These are phyloP conservation scores for Autographa pulchrina DNA, from an alignment of 2,888 invertebrate genomes.

Conservation along the genomic window DNA sequence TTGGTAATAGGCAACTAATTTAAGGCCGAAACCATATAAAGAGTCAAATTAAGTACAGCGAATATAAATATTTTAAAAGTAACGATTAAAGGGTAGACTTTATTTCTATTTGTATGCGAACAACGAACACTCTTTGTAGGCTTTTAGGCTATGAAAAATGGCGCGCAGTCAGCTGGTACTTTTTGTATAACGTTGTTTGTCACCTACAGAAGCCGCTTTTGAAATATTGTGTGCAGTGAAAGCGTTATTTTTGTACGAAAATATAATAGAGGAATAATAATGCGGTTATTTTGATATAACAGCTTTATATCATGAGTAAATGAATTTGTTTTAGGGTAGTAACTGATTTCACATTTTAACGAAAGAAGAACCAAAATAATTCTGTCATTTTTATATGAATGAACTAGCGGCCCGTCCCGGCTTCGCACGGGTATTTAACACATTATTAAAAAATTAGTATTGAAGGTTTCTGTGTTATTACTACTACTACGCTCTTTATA, in stretches of 20 bases:
- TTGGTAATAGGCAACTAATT: not conserved
- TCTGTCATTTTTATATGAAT: not conserved
- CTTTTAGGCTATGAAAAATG: constrained; percentile 50
- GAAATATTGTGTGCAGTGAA: constrained; percentile 31
- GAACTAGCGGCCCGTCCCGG: too few relatives aligned
- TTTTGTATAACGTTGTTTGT: constrained; percentile 44
- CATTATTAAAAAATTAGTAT: too few relatives aligned
- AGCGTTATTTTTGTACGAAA: constrained; percentile 11
- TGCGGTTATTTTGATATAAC: not conserved
- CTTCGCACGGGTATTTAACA: too few relatives aligned
- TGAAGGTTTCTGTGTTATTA: too few relatives aligned
- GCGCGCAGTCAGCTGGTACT: constrained; percentile 36
- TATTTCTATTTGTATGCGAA: constrained; percentile 18
- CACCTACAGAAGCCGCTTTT: constrained; percentile 30
- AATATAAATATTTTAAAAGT: not conserved
- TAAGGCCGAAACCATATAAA: not conserved
- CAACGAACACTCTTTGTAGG: constrained; percentile 34
- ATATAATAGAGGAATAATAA: not conserved
- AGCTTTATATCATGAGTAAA: not conserved
- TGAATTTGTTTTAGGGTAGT: not conserved
- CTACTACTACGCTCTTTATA: too few relatives aligned
- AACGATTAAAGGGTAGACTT: constrained; percentile 29
- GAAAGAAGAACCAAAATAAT: too few relatives aligned
- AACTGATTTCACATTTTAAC: not conserved
- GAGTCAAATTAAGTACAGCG: not conserved